These are phyloP conservation scores for Drosophila hydei DNA, from an alignment of 1,140 invertebrate species.

Conservation along the genomic window DNA sequence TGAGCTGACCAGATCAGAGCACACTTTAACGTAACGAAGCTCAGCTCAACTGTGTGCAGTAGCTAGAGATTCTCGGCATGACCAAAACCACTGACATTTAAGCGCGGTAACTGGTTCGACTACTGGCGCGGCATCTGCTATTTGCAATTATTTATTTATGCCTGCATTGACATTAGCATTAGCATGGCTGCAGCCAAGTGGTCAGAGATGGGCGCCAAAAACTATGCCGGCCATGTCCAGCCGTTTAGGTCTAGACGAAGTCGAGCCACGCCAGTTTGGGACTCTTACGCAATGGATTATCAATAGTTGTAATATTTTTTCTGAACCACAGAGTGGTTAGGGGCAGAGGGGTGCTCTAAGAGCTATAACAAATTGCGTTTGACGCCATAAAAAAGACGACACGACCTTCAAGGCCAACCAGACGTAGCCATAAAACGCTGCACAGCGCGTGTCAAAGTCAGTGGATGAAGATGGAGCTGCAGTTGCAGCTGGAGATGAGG, in stretches of 20 bases:
- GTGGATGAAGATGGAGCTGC: conserved; percentile 15
- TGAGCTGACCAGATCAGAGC: conserved; percentile 8
- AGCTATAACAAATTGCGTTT: conserved; percentile 41
- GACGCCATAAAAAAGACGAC: conserved; percentile 56
- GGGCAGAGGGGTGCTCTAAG: neutral
- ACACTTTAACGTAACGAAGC: neutral
- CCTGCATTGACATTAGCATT: conserved; percentile 82
- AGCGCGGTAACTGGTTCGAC: conserved; percentile 64
- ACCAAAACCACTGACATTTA: conserved; percentile 78
- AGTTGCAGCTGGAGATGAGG: conserved; percentile 27
- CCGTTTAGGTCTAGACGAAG: conserved; percentile 29
- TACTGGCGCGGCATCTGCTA: conserved; percentile 33
- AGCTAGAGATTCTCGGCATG: conserved; percentile 59
- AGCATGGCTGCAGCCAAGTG: conserved; percentile 25
- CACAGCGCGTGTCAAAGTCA: conserved; percentile 57
- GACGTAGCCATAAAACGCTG: conserved; percentile 61
- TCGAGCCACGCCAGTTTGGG: conserved; percentile 37
- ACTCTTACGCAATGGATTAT: conserved; percentile 42
- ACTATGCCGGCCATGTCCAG: conserved; percentile 38
- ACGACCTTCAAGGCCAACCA: conserved; percentile 69
- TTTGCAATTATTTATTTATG: conserved; percentile 82
- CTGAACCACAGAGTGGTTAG: neutral
- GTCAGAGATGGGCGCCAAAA: conserved; percentile 41
- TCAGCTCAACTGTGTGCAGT: conserved; percentile 27
- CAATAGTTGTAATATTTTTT: conserved; percentile 20